These are phyloP conservation scores for Lochmaea capreae DNA, from an alignment of 2,888 invertebrate genomes.

Conservation along the genomic window DNA sequence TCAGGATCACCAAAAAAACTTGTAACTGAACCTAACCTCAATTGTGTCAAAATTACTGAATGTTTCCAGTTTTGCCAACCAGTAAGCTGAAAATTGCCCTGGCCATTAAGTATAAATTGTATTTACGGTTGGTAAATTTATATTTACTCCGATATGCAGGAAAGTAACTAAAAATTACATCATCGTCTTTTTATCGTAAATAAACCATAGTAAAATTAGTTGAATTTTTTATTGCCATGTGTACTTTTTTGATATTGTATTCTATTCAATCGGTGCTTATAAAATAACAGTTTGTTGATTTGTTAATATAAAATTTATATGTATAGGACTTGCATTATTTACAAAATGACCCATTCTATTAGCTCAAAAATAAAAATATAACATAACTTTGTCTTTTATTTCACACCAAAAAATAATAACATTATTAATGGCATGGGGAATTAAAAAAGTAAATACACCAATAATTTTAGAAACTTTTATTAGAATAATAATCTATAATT, in stretches of 20 bases:
- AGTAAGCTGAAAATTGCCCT: too few species aligned
- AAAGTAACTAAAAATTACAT: too few species aligned
- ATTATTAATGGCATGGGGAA: background rate
- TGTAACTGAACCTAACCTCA: too few species aligned
- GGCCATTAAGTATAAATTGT: too few species aligned
- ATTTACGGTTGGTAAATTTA: too few species aligned
- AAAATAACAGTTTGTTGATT: slow-evolving; percentile 7
- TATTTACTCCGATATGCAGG: too few species aligned
- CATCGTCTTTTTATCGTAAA: too few species aligned
- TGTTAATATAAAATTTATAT: slow-evolving; percentile 6
- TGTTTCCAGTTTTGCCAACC: too few species aligned
- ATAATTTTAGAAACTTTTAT: background rate
- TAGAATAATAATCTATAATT: slow-evolving; percentile 14
- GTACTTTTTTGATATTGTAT: background rate
- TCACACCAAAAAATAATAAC: background rate
- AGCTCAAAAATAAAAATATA: slow-evolving; percentile 12
- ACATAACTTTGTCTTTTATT: background rate
- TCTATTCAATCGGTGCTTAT: slow-evolving; percentile 14
- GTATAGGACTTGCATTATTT: background rate
- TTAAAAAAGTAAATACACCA: background rate
- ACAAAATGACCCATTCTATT: background rate
- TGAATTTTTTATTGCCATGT: background rate
- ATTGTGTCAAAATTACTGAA: too few species aligned
- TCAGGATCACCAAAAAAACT: too few species aligned
- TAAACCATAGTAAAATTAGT: background rate